Base-by-base conservation (phyloP, 2,113 vertebrate species). In the Grammomys surdaster region DNA sequence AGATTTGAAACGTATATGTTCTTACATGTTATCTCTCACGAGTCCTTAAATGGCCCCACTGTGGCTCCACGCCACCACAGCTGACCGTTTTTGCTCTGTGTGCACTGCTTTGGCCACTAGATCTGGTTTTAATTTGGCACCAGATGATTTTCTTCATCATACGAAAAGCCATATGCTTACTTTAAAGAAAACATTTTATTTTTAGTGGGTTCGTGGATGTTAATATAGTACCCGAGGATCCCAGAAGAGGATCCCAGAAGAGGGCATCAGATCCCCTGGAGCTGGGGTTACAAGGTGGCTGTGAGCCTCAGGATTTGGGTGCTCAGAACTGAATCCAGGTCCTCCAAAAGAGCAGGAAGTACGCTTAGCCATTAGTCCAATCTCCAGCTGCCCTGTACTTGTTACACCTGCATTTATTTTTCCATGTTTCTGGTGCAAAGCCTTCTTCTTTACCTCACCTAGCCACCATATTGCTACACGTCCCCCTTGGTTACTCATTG, bases 401-500 rank as follows among this genome's bases (percentile, higher is more conserved):
- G 24, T 90, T 70, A 4, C 0, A 36, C 26, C 77, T 28, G 33
- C 85, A 90, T 89, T 80, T 28, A n/a, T 88, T 36, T 80, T 94
- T 89, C 75, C 31, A 78, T 28, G 26, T 82, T 82, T 48, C 0
- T 58, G 67, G 65, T 92, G 22, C 17, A 40, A 81, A 40, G n/a
- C 81, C 24, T 40, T 60, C 17, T 65, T 76, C 67, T n/a, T 92
- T 78, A 43, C n/a, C 10, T 67, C 26, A 26, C 13, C 36, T 72
- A n/a, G 43, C 51, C 3, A 56, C 51, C 5, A 1, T 82, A 51
- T 72, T 67, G 13, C 43, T 67, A 3, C 0, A 17, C 5, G 43
- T 10, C 3, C 9, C 65, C 12, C 13, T 56, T 69, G 95, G 54
- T 96, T 93, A 91, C 48, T 81, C 58, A 93, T 88, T 96, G 95